Evolutionary conservation across 2,888 invertebrate species (phyloP).

Genomic region (Teleogryllus oceanicus): DNA sequence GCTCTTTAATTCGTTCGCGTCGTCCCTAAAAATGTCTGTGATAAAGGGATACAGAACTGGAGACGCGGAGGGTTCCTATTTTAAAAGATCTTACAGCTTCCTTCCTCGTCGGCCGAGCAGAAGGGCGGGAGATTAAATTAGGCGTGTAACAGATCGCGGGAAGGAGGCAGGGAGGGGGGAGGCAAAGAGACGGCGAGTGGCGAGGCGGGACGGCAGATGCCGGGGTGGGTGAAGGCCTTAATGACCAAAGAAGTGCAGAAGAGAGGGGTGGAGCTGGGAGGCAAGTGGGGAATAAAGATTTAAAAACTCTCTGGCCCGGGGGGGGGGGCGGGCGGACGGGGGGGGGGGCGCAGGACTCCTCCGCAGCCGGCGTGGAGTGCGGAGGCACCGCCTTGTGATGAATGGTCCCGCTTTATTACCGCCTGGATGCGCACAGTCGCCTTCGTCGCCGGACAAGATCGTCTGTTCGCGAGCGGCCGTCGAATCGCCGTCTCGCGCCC

Average conservation of each 20-base stretch:
- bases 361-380: neutral
- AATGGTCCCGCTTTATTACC: slow-evolving; percentile 7
- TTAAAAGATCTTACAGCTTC: slow-evolving; percentile 18
- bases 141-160: slow-evolving; percentile 7
- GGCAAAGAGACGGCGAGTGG: neutral
- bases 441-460: too few species aligned
- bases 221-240: neutral
- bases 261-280: neutral
- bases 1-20: slow-evolving; percentile 10
- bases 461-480: too few species aligned
- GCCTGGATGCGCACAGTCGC: neutral
- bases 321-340: neutral
- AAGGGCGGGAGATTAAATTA: slow-evolving; percentile 9
- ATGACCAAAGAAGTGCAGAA: neutral
- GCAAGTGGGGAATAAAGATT: slow-evolving; percentile 18
- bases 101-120: slow-evolving; percentile 4
- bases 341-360: neutral
- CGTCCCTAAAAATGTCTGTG: slow-evolving; percentile 4
- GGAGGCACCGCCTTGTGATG: neutral
- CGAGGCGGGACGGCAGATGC: neutral
- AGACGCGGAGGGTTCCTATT: neutral
- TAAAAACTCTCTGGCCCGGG: neutral
- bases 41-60: slow-evolving; percentile 18
- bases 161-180: neutral
- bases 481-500: too few species aligned